phyloP scores from a whole-genome alignment of 2,888 invertebrate species.

The Panzeria rudis region DNA sequence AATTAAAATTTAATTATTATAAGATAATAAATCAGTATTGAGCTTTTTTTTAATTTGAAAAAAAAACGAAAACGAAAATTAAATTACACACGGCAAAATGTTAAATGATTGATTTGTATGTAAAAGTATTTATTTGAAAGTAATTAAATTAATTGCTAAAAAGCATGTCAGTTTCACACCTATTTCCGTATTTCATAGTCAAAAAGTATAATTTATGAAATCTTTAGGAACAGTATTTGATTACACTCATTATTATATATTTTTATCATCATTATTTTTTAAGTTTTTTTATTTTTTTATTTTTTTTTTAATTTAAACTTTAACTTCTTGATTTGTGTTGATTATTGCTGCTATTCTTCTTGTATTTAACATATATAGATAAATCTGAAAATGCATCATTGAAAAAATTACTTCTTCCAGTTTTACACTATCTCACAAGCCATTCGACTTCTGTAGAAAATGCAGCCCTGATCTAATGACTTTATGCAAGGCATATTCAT shows the following conservation, averaged over 20 bases:
- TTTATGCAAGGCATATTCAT: no score
- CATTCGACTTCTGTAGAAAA: no score
- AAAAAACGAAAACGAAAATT: slow-evolving; percentile 23
- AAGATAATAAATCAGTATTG: slow-evolving; percentile 39
- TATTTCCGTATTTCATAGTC: slow-evolving; percentile 26
- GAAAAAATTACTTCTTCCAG: no score
- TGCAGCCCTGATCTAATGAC: no score
- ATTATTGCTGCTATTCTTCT: no score
- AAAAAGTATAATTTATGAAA: background rate
- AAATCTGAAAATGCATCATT: background rate
- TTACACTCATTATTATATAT: no score
- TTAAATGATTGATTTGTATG: slow-evolving; percentile 30
- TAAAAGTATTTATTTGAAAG: slow-evolving; percentile 9
- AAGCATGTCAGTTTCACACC: slow-evolving; percentile 57
- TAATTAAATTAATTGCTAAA: slow-evolving; percentile 50
- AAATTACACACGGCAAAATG: slow-evolving; percentile 1
- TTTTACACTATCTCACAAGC: background rate
- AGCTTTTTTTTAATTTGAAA: slow-evolving; percentile 5
- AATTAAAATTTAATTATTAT: slow-evolving; percentile 48
- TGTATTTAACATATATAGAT: no score
- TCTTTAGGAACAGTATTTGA: background rate
- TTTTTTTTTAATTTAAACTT: no score
- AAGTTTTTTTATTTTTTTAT: background rate
- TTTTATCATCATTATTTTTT: background rate
- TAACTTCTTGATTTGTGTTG: no score